Evolutionary conservation across 2,113 vertebrate species (phyloP), one percentile per base, ranked within the genome.

Genomic region (Thomomys bottae): DNA sequence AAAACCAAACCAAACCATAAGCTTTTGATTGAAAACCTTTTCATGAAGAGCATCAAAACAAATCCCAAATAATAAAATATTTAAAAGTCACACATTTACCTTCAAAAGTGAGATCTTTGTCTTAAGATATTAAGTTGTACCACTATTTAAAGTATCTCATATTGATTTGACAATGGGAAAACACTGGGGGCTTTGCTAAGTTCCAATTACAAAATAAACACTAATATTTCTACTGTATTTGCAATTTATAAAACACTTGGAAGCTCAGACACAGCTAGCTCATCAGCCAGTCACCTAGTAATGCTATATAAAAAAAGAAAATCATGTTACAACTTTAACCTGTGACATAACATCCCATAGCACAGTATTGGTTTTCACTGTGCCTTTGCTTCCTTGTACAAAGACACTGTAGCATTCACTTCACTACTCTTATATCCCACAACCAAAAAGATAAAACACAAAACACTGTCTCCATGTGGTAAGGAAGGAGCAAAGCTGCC

Each of bases 31-130:
- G 38, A 80, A 86, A 30, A 85, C 68, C 32, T 59, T 34, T 70
- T 85, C 70, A 40, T 5, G 18, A 0, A 8, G 0, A 73, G 64
- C 23, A 81, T 24, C 10, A 66, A 88, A 66, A 91, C 40, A 71
- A 85, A 89, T 14, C 49, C 12, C 14, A 54, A 54, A 54, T 54
- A 54, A 90, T 30, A 66, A 76, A 86, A 87, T 72, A 63, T 88
- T 77, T 40, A 84, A 90, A 61, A 81, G 83, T 75, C 17, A n/a
- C 21, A 26, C 0, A 0, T 24, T 80, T 57, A 96, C 85, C 17
- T 77, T 28, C 8, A 28, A 73, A 70, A 77, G 66, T 92, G 87
- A 79, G 81, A 73, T 49, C 75, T 72, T 24, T 81, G 45, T 57
- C 36, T 76, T 20, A n/a, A 66, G 40, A 40, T 59, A 84, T 61